Percentiles rank a stretch among this genome's conserved stretches.
These are phyloP conservation scores for Heliconius ethilla DNA, from an alignment of 2,888 invertebrate species.

Conservation along the genomic window DNA sequence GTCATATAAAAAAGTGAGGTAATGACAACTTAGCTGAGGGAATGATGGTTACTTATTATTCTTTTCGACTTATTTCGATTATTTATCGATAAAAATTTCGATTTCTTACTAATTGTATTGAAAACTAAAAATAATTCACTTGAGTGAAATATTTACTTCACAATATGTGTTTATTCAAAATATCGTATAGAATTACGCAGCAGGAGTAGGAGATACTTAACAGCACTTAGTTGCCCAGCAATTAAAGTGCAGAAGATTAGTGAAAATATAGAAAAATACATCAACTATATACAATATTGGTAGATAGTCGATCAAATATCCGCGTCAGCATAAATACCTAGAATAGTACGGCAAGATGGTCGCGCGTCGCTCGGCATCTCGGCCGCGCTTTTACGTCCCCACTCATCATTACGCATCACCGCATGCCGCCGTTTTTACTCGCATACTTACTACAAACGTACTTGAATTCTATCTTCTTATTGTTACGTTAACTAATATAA, in stretches of 20 bases:
- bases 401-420: constrained; percentile 60
- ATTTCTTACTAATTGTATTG: too few relatives aligned
- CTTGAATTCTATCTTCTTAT: constrained; percentile 24
- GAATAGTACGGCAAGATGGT: constrained; percentile 49
- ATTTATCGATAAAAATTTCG: too few relatives aligned
- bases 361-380: constrained; percentile 70
- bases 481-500: background rate
- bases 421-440: constrained; percentile 59
- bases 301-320: constrained; percentile 17
- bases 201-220: background rate
- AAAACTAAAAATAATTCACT: too few relatives aligned
- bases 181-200: background rate
- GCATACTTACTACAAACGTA: constrained; percentile 40
- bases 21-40: too few relatives aligned
- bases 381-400: constrained; percentile 56
- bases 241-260: background rate
- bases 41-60: too few relatives aligned
- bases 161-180: background rate
- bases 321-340: constrained; percentile 23
- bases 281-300: constrained; percentile 13
- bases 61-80: too few relatives aligned
- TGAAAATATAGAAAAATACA: background rate
- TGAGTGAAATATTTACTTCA: background rate
- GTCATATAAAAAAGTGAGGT: too few relatives aligned
- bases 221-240: too few relatives aligned